A percentile compares a stretch with the other conserved stretches of the same genome.
phyloP scores from a whole-genome alignment of 2,888 invertebrate genomes.

The Pyrocoelia pectoralis region DNA sequence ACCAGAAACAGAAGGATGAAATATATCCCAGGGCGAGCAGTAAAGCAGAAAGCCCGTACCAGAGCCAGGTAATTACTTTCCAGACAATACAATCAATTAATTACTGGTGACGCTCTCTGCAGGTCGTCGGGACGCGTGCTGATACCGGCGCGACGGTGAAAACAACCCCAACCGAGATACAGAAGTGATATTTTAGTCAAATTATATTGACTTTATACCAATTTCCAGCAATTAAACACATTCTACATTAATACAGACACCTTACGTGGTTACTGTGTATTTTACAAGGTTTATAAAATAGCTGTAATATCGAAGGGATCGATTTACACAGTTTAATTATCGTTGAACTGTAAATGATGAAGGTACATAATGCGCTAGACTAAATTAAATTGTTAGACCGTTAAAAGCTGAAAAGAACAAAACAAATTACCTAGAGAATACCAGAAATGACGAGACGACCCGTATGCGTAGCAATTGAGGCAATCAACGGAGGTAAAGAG shows the following conservation, averaged over 20 bases:
- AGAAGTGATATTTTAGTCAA: constrained; percentile 30
- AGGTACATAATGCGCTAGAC: background rate
- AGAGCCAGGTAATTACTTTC: constrained; percentile 62
- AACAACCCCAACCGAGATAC: constrained; percentile 39
- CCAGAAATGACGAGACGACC: constrained; percentile 37
- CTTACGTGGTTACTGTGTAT: background rate
- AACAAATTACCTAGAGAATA: constrained; percentile 34
- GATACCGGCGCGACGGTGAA: constrained; percentile 46
- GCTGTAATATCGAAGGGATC: too few relatives aligned
- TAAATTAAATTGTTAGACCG: constrained; percentile 16
- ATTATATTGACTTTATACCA: constrained; percentile 17
- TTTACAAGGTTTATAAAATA: background rate
- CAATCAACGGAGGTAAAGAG: constrained; percentile 46
- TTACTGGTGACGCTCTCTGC: constrained; percentile 59
- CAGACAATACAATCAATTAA: constrained; percentile 63
- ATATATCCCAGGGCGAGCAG: constrained; percentile 54
- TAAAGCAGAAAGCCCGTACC: constrained; percentile 53
- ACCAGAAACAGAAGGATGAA: constrained; percentile 59
- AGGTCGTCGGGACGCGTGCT: constrained; percentile 55
- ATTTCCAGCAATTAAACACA: constrained; percentile 1
- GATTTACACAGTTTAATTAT: too few relatives aligned
- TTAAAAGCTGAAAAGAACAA: constrained; percentile 30
- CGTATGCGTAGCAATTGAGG: constrained; percentile 52
- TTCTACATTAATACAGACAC: background rate
- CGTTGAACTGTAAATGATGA: too few relatives aligned